Evolutionary conservation across 2,113 vertebrate species (phyloP), one percentile per base, ranked within the genome.

Genomic region (Limnothrissa miodon): DNA sequence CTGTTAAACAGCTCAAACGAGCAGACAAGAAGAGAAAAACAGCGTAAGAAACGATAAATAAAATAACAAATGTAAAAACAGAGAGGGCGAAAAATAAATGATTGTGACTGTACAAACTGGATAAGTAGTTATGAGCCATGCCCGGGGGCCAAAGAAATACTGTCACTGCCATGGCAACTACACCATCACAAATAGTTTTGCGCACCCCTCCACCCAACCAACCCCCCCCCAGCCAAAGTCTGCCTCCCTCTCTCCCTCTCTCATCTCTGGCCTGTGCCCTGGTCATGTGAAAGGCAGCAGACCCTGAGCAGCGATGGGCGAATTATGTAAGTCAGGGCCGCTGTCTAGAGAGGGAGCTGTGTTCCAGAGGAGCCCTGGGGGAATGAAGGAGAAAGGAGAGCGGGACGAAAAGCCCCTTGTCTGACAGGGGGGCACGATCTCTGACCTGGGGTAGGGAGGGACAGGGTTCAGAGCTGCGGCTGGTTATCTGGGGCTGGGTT

Each of bases 261-360:
- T 74, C 66, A 74, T 36, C 66, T 11, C 66, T 36, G 29, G 66
- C 66, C 66, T 83, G 85, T 86, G 86, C 86, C 87, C 90, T 25
- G 90, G 93, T 94, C 94, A 94, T 94, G 93, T 94, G 94, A 94
- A 92, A 90, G 39, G 79, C 93, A 94, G 87, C 93, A 92, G 92
- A 93, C 90, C 88, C 84, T 36, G 66, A 36, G 66, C 66, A 78
- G 42, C 39, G 46, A 80, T 15, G 45, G 80, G 19, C 74, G 88
- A 87, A 91, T 93, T 93, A 93, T 84, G 86, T 92, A 94, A 93
- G 88, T 36, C 88, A 79, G 85, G 88, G 87, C 45, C 13, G 46
- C 25, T 36, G 29, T 5, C 66, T 74, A 13, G n/a, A 29, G 29
- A 13, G 36, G 66, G 10, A 74, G 11, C 66, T 36, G 66, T 5